Evolutionary conservation across 2,797 vertebrate species (phyloP), one percentile per base, ranked within the genome.

Genomic region (Darevskia nairensis): DNA sequence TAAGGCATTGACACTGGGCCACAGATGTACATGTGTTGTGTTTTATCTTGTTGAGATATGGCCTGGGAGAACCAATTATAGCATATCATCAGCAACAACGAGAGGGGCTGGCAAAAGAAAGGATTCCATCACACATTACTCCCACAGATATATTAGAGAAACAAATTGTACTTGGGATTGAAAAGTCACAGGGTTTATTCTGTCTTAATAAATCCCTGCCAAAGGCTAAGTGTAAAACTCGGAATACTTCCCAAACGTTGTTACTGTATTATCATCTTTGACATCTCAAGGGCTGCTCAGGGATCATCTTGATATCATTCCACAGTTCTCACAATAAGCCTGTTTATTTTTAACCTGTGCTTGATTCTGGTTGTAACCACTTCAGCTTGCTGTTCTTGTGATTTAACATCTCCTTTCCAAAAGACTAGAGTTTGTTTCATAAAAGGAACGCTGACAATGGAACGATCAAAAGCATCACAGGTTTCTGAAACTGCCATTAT

Each of bases 91-190:
- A 96, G 95, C 97, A 96, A 95, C 96, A 95, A 94, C 96, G 96
- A 96, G 95, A 95, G 96, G 92, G 96, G 93, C 94, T 76, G 90
- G 89, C 95, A 97, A 95, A 97, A 98, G 98, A 98, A 98, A 97
- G 84, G 98, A 98, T 98, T 98, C 98, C 97, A 99, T 99, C 98
- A 98, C 98, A 97, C 97, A 97, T 98, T 98, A 98, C 96, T 97
- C 97, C 97, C 88, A 95, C 95, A 97, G 98, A 98, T 98, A 98
- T 97, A 98, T 99, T 99, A 99, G 98, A 98, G 98, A 99, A 99
- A 99, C 98, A 99, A 99, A 99, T 99, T 99, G 99, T 98, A 98
- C 97, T 98, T 96, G 98, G 98, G 99, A 99, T 99, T 99, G 99
- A 99, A 99, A 99, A 99, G 99, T 98, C 98, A 98, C 98, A 97